Percentiles rank a stretch among this genome's conserved stretches.
Evolutionary conservation across 2,888 invertebrate genomes (phyloP).

Genomic region (Erynnis tages): DNA sequence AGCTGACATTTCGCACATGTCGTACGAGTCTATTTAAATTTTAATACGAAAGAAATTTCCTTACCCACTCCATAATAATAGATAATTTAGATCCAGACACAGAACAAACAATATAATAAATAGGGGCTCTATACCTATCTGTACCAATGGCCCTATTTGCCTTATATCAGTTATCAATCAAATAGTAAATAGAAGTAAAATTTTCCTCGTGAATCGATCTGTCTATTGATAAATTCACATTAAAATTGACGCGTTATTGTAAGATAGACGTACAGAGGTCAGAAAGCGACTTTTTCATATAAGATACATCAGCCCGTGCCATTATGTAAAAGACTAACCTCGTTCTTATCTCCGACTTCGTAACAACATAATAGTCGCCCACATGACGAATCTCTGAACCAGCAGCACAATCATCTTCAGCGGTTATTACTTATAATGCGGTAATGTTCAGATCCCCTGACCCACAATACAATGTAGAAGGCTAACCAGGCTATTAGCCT

Average conservation of each 20-base stretch:
- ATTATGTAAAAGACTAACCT: constrained; percentile 16
- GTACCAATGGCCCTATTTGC: no score
- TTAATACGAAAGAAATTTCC: neutral
- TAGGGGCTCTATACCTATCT: no score
- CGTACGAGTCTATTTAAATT: neutral
- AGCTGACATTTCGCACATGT: neutral
- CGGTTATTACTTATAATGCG: constrained; percentile 20
- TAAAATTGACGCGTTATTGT: no score
- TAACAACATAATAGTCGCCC: constrained; percentile 20
- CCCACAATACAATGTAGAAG: constrained; percentile 41
- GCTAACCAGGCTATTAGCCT: constrained; percentile 48
- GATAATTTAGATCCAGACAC: neutral
- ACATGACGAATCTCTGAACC: constrained; percentile 17
- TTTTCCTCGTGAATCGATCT: no score
- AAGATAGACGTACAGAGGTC: no score
- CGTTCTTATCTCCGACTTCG: constrained; percentile 14
- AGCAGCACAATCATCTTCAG: constrained; percentile 15
- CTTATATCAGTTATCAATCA: no score
- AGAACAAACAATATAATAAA: no score
- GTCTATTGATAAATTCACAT: no score
- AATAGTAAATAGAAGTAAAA: no score
- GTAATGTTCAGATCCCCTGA: constrained; percentile 33
- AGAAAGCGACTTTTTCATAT: no score
- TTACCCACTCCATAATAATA: neutral
- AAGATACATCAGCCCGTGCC: neutral